These are phyloP conservation scores for Acromyrmex echinatior DNA, from an alignment of 1,140 invertebrate genomes.

Conservation along the genomic window DNA sequence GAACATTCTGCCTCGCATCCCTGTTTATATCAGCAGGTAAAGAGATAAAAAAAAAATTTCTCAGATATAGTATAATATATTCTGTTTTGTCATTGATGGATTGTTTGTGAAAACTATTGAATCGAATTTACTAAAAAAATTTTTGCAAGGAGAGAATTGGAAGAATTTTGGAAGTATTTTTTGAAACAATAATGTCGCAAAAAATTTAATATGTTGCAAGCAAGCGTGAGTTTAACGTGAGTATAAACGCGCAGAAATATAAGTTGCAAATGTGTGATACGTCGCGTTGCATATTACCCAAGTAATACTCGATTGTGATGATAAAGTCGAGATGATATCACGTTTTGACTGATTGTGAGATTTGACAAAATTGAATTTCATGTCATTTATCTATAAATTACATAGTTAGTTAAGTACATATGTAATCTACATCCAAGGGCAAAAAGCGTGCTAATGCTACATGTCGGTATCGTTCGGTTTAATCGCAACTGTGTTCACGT, in stretches of 20 bases:
- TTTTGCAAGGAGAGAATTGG: background rate
- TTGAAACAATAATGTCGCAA: constrained; percentile 7
- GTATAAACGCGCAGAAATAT: constrained; percentile 20
- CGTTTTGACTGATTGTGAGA: too few relatives aligned
- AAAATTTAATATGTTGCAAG: constrained; percentile 2
- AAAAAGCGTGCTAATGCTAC: constrained; percentile 22
- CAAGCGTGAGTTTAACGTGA: background rate
- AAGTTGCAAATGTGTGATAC: constrained; percentile 23
- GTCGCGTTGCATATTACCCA: background rate
- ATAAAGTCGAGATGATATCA: too few relatives aligned
- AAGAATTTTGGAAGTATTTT: background rate
- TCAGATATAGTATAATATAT: background rate
- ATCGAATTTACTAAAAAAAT: background rate
- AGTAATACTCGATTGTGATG: too few relatives aligned
- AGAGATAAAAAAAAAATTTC: constrained; percentile 28
- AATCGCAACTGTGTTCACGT: background rate
- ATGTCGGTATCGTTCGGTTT: constrained; percentile 25
- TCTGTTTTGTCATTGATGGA: background rate
- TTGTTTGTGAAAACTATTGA: constrained; percentile 8
- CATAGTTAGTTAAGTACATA: too few relatives aligned
- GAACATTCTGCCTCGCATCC: constrained; percentile 83
- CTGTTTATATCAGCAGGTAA: constrained; percentile 79
- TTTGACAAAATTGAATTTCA: too few relatives aligned
- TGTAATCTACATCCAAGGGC: constrained; percentile 21
- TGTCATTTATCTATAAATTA: too few relatives aligned